These are phyloP conservation scores for Condylura cristata DNA, from an alignment of 2,113 vertebrate species.

Conservation along the genomic window DNA sequence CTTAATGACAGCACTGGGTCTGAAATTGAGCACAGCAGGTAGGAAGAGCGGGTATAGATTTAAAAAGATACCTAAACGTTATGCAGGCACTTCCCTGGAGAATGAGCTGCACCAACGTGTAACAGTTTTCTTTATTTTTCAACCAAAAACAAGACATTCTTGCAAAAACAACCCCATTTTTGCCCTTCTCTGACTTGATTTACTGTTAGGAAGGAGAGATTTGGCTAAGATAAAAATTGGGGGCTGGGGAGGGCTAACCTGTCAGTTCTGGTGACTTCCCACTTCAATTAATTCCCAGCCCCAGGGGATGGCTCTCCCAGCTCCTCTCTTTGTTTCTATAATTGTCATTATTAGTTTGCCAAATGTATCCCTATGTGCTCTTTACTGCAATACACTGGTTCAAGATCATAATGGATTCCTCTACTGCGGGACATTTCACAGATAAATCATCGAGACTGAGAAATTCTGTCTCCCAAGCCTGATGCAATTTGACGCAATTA, in stretches of 20 bases:
- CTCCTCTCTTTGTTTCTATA: slow-evolving; percentile 63
- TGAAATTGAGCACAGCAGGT: slow-evolving; percentile 78
- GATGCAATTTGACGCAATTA: not conserved
- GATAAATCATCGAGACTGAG: slow-evolving; percentile 16
- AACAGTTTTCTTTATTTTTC: slow-evolving; percentile 1
- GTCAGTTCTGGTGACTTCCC: slow-evolving; percentile 39
- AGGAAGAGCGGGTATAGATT: slow-evolving; percentile 59
- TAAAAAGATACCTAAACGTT: slow-evolving; percentile 69
- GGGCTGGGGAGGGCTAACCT: slow-evolving; percentile 15
- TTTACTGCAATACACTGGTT: slow-evolving; percentile 42
- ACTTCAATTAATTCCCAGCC: slow-evolving; percentile 68
- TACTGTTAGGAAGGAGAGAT: not conserved
- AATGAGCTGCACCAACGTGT: slow-evolving; percentile 25
- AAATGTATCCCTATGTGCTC: slow-evolving; percentile 43
- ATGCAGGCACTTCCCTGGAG: not conserved
- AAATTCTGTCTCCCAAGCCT: slow-evolving; percentile 5
- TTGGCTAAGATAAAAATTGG: not conserved
- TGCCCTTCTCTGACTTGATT: slow-evolving; percentile 10
- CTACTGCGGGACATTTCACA: not conserved
- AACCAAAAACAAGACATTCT: not conserved
- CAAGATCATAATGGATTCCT: slow-evolving; percentile 34
- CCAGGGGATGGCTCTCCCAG: not conserved
- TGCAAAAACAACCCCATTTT: not conserved
- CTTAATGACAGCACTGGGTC: slow-evolving; percentile 70
- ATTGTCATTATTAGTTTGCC: not conserved